Percentiles rank a stretch among this genome's conserved stretches.
Evolutionary conservation across 2,888 invertebrate genomes (phyloP).

Genomic region (Silvanus unidentatus): DNA sequence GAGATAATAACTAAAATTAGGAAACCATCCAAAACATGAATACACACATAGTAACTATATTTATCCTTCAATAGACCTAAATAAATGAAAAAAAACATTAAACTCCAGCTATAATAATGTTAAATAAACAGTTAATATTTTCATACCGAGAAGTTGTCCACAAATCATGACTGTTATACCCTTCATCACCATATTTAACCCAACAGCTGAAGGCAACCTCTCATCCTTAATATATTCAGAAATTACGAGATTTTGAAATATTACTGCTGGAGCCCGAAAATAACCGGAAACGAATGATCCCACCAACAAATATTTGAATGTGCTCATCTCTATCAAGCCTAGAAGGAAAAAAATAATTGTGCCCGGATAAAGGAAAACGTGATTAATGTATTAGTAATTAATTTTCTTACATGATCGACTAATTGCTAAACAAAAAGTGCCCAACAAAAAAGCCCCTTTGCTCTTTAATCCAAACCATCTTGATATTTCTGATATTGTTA

Average conservation of each 20-base stretch:
- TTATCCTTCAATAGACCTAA: slow-evolving; percentile 62
- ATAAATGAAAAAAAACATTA: slow-evolving; percentile 8
- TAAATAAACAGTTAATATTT: not conserved
- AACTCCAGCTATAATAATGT: slow-evolving; percentile 1
- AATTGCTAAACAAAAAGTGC: slow-evolving; percentile 54
- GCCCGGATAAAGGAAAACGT: not conserved
- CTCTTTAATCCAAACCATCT: slow-evolving; percentile 57
- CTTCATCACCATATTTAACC: slow-evolving; percentile 67
- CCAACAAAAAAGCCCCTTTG: slow-evolving; percentile 58
- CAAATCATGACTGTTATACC: slow-evolving; percentile 61
- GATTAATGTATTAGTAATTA: not conserved
- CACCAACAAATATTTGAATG: slow-evolving; percentile 19
- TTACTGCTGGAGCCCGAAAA: slow-evolving; percentile 65
- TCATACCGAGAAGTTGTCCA: slow-evolving; percentile 51
- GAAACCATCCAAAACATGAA: slow-evolving; percentile 57
- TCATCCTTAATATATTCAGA: slow-evolving; percentile 55
- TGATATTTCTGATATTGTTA: slow-evolving; percentile 58
- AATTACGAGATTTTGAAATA: slow-evolving; percentile 64
- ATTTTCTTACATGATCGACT: slow-evolving; percentile 51
- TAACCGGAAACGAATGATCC: slow-evolving; percentile 26
- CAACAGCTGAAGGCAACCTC: slow-evolving; percentile 61
- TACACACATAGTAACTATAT: slow-evolving; percentile 58
- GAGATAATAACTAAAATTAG: slow-evolving; percentile 50
- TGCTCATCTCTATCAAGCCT: slow-evolving; percentile 23
- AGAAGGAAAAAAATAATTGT: slow-evolving; percentile 10